A percentile compares a stretch with the other conserved stretches of the same genome.
These are phyloP conservation scores for Drosophila sechellia DNA, from an alignment of 1,140 invertebrate genomes.

Conservation along the genomic window DNA sequence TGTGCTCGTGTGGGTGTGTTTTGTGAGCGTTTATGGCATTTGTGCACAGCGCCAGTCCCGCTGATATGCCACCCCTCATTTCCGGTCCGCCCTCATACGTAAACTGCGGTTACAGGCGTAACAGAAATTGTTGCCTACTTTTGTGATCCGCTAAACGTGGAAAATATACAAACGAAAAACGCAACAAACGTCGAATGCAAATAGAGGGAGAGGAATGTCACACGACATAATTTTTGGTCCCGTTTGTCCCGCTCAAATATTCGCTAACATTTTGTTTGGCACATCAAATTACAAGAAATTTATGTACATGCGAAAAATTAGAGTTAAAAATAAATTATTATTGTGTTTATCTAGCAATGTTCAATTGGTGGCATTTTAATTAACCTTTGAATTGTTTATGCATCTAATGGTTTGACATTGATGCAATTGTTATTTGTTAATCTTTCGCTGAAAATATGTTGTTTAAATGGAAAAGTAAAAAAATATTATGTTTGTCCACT, in stretches of 20 bases:
- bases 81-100: neutral
- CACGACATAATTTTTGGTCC: conserved; percentile 40
- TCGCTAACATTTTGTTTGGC: conserved; percentile 22
- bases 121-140: conserved; percentile 66
- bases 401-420: neutral
- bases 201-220: conserved; percentile 10
- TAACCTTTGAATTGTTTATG: conserved; percentile 16
- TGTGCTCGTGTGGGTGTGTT: conserved; percentile 23
- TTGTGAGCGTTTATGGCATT: conserved; percentile 70
- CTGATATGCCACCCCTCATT: conserved; percentile 56
- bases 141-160: conserved; percentile 40
- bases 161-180: conserved; percentile 20
- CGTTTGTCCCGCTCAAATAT: conserved; percentile 30
- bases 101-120: conserved; percentile 21
- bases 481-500: too few species aligned
- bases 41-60: conserved; percentile 65
- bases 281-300: neutral
- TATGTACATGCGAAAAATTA: neutral
- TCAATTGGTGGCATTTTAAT: conserved; percentile 18
- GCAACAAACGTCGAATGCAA: conserved; percentile 27
- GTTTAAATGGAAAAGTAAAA: neutral
- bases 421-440: neutral
- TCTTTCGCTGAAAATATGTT: neutral
- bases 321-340: neutral
- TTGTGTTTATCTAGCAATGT: conserved; percentile 17